Percentiles rank a stretch among this genome's conserved stretches.
Conservation (phyloP, 2,797 vertebrate genomes). For the Rhinatrema bivittatum region DNA sequence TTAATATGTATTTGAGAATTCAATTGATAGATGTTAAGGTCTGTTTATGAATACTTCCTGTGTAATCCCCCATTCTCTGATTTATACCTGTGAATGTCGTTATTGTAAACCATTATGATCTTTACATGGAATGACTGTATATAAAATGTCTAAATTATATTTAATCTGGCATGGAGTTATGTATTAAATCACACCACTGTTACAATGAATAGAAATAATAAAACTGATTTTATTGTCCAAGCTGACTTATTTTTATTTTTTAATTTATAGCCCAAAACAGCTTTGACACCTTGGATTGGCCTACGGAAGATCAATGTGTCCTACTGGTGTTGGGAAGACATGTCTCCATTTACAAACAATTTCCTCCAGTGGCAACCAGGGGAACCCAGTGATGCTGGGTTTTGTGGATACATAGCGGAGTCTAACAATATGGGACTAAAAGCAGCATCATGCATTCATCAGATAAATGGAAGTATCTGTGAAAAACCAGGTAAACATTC, state of each 20-base stretch:
- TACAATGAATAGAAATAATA: too few relatives aligned
- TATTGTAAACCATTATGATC: too few relatives aligned
- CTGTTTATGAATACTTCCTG: too few relatives aligned
- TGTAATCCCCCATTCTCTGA: too few relatives aligned
- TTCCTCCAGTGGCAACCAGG: constrained; percentile 80
- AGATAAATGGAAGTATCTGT: constrained; percentile 86
- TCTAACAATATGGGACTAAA: constrained; percentile 77
- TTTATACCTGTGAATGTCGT: too few relatives aligned
- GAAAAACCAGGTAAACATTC: constrained; percentile 73
- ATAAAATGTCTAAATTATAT: too few relatives aligned
- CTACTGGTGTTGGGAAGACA: constrained; percentile 98
- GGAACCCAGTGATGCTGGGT: constrained; percentile 89
- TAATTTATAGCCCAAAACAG: constrained; percentile 66
- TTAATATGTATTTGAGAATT: too few relatives aligned
- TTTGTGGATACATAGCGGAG: constrained; percentile 89
- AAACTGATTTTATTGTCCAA: too few relatives aligned
- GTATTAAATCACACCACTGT: too few relatives aligned
- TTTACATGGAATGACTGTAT: too few relatives aligned
- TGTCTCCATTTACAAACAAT: constrained; percentile 94
- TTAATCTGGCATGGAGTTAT: too few relatives aligned
- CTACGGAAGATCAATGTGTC: constrained; percentile 94
- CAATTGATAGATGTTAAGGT: too few relatives aligned
- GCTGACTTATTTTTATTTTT: not conserved
- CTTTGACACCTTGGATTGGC: constrained; percentile 91
- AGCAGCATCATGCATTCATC: constrained; percentile 85